Evolutionary conservation across 2,888 invertebrate species (phyloP), one percentile per base, ranked within the genome.

Genomic region (Papilio demoleus): DNA sequence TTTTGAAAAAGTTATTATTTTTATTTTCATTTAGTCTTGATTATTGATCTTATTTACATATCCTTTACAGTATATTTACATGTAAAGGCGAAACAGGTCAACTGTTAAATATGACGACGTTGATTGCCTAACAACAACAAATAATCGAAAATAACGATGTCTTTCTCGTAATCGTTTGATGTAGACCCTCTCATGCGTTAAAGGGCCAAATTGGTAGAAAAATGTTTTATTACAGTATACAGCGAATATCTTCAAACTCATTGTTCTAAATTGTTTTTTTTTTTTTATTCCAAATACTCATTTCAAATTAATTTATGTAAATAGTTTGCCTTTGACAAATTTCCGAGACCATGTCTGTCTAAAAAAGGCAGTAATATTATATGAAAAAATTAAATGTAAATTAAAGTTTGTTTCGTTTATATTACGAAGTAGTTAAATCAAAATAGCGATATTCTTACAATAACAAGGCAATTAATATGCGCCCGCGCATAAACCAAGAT

Each of bases 131-230:
- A 84, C 82, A 82, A 79, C 74, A 78, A 82, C 79, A 81, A 82
- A 82, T 84, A 82, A 87, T 81, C 78, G 77, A 81, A 82, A 85
- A 86, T 87, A 88, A 87, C 84, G 87, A 86, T 80, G 81, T 79
- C 80, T 81, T 76, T 77, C 79, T 75, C 74, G 79, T 79, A 76
- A 77, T 75, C 72, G 76, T 82, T 86, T 81, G 81, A 83, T 80
- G 79, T 77, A 70, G 75, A 77, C 72, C 76, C 83, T 79, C 50
- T 73, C 79, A 75, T 75, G 80, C 82, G 80, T 77, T 73, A 79
- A 78, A 74, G 74, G 81, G 73, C 78, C 68, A 81, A 86, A 84
- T 83, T 81, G 77, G 77, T 76, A 78, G 78, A 81, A 79, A 77
- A 82, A 79, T 74, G 74, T 76, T 78, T 77, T 80, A 74, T 75